Percentiles rank a stretch among this genome's conserved stretches.
Evolutionary conservation across 2,113 vertebrate genomes (phyloP).

Genomic region (Girardinichthys multiradiatus): DNA sequence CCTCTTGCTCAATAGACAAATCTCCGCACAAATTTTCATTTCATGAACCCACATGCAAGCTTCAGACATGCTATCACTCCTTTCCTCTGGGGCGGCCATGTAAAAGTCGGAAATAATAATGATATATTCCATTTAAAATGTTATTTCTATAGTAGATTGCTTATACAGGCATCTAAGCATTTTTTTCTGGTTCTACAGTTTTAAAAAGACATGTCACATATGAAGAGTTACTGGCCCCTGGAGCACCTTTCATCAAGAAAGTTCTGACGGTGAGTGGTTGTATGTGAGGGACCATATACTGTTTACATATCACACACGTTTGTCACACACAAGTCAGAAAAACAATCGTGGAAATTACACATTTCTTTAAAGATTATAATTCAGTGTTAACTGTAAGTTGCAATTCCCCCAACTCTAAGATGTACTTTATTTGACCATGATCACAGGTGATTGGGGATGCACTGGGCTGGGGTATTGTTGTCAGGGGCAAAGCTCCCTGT

Average conservation of each 20-base stretch:
- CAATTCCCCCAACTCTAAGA: not conserved
- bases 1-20: no score
- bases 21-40: no score
- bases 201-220: slow-evolving; percentile 81
- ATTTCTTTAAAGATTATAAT: not conserved
- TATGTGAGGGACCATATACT: not conserved
- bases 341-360: not conserved
- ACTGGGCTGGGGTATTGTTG: slow-evolving; percentile 90
- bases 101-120: no score
- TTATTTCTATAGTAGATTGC: not conserved
- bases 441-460: slow-evolving; percentile 86
- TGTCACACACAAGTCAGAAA: not conserved
- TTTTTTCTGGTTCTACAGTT: slow-evolving; percentile 71
- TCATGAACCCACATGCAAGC: no score
- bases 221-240: slow-evolving; percentile 84
- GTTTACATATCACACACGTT: not conserved
- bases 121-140: no score
- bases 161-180: not conserved
- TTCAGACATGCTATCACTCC: no score
- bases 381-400: not conserved
- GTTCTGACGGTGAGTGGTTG: slow-evolving; percentile 82
- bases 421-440: slow-evolving; percentile 10
- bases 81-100: no score
- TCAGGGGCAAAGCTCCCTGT: slow-evolving; percentile 85
- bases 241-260: slow-evolving; percentile 84